Percentiles rank a stretch among this genome's conserved stretches.
Conservation (phyloP, 1,140 invertebrate species). For the Cotesia glomerata region DNA sequence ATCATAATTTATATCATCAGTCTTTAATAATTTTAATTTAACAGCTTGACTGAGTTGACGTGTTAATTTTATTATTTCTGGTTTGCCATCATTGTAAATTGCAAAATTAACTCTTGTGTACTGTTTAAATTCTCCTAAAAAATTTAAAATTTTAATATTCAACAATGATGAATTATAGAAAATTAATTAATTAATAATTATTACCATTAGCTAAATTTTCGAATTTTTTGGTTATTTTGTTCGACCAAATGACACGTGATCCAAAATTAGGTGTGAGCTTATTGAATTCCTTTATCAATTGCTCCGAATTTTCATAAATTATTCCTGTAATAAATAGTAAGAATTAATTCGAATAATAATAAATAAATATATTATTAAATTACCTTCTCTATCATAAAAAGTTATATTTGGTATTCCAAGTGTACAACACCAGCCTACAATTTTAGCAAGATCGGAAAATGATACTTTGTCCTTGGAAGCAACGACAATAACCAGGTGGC, state of each 20-base stretch:
- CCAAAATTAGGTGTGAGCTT: constrained; percentile 61
- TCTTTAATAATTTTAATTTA: constrained; percentile 42
- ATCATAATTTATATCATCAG: constrained; percentile 57
- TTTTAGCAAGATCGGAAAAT: constrained; percentile 63
- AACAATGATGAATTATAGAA: neutral
- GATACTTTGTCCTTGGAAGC: constrained; percentile 58
- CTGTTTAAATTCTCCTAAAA: constrained; percentile 38
- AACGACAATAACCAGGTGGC: constrained; percentile 64
- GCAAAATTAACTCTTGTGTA: constrained; percentile 61
- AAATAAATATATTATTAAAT: constrained; percentile 34
- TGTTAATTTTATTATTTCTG: constrained; percentile 59
- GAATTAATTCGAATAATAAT: neutral
- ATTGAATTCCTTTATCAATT: constrained; percentile 65
- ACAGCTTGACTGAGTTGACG: constrained; percentile 55
- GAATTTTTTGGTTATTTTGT: constrained; percentile 56
- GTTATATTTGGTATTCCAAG: constrained; percentile 71
- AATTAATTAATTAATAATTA: neutral
- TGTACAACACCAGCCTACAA: constrained; percentile 71
- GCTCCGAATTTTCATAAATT: constrained; percentile 65
- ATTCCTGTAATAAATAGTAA: constrained; percentile 61
- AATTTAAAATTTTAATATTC: neutral
- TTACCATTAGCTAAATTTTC: constrained; percentile 66
- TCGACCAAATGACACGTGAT: constrained; percentile 61
- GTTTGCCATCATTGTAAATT: constrained; percentile 64
- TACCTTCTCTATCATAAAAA: constrained; percentile 75